Evolutionary conservation across 1,140 invertebrate species (phyloP).

Genomic region (Zaprionus camerounensis): DNA sequence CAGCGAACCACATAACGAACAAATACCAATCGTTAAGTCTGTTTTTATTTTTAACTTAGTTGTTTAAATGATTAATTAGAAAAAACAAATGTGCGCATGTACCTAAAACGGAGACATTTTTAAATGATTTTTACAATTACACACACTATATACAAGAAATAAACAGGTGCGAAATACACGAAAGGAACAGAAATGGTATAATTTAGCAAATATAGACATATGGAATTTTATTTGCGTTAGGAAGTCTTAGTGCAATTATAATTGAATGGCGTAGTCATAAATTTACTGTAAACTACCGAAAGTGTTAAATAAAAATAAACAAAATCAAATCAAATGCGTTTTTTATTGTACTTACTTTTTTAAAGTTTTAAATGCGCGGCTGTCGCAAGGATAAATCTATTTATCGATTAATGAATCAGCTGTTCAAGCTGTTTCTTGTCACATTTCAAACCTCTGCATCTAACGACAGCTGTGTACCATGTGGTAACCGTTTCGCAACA

Average conservation of each 20-base stretch:
- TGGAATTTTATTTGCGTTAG: slow-evolving; percentile 36
- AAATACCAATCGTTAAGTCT: slow-evolving; percentile 63
- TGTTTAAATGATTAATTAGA: slow-evolving; percentile 47
- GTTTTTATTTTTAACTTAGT: slow-evolving; percentile 62
- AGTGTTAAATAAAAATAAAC: slow-evolving; percentile 52
- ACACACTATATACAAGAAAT: slow-evolving; percentile 11
- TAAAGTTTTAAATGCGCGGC: no score
- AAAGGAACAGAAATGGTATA: slow-evolving; percentile 31
- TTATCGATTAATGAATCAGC: background rate
- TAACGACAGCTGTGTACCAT: slow-evolving; percentile 25
- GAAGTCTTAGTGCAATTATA: slow-evolving; percentile 33
- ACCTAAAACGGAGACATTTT: slow-evolving; percentile 62
- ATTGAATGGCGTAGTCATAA: slow-evolving; percentile 48
- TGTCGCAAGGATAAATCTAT: no score
- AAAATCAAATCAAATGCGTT: background rate
- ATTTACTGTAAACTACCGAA: slow-evolving; percentile 40
- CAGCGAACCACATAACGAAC: slow-evolving; percentile 53
- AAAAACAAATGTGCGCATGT: slow-evolving; percentile 59
- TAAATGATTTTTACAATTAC: slow-evolving; percentile 44
- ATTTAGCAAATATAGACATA: slow-evolving; percentile 31
- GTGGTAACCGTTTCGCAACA: background rate
- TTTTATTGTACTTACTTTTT: background rate
- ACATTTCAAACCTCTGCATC: background rate
- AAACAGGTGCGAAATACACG: slow-evolving; percentile 22
- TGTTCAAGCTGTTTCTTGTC: background rate